Evolutionary conservation across 1,140 invertebrate genomes (phyloP).

Genomic region (Oryctes rhinoceros): DNA sequence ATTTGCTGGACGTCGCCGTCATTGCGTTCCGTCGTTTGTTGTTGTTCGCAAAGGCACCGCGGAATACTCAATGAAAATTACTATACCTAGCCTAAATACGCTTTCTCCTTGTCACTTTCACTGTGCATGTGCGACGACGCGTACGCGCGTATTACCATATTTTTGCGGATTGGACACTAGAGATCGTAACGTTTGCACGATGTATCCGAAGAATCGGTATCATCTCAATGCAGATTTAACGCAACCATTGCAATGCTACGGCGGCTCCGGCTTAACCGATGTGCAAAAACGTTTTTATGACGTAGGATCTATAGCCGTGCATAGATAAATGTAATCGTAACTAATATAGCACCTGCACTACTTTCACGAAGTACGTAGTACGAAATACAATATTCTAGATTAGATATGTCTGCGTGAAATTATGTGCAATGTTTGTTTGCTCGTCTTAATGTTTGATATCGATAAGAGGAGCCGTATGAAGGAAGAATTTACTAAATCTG

Average conservation of each 20-base stretch:
- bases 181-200: neutral
- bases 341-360: neutral
- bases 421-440: too few relatives aligned
- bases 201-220: too few relatives aligned
- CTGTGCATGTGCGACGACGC: neutral
- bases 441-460: too few relatives aligned
- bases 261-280: neutral
- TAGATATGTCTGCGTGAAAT: neutral
- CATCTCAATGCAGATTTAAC: too few relatives aligned
- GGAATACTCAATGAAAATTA: conserved; percentile 35
- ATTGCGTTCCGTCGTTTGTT: neutral
- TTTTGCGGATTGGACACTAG: neutral
- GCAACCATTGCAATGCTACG: too few relatives aligned
- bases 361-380: neutral
- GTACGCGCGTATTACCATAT: neutral
- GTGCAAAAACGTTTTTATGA: neutral
- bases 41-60: conserved; percentile 6
- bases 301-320: neutral
- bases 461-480: too few relatives aligned
- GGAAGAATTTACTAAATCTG: too few relatives aligned
- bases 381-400: neutral
- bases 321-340: neutral
- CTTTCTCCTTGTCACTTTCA: conserved; percentile 33
- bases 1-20: neutral
- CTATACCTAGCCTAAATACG: conserved; percentile 16